These are phyloP conservation scores for Saimiri boliviensis DNA, from an alignment of 2,113 vertebrate genomes.

Conservation along the genomic window DNA sequence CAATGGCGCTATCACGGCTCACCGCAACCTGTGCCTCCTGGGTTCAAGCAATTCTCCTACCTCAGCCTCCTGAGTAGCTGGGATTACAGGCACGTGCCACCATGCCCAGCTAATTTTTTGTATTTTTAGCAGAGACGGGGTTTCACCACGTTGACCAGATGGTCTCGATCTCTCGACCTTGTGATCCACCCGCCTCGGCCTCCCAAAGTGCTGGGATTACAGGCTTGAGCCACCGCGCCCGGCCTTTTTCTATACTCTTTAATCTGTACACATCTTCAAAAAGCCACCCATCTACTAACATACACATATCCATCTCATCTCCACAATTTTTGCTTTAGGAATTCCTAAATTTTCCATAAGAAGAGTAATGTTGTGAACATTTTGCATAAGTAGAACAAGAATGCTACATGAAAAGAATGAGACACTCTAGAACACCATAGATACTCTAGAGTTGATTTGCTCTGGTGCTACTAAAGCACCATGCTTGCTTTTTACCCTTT, in stretches of 20 bases:
- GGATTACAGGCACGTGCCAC: no score
- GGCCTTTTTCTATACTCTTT: slow-evolving; percentile 37
- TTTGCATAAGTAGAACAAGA: background rate
- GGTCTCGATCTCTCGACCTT: no score
- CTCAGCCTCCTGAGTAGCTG: no score
- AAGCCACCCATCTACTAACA: background rate
- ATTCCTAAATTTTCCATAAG: slow-evolving; percentile 7
- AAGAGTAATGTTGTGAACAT: background rate
- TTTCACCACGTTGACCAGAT: no score
- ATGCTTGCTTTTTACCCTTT: slow-evolving; percentile 2
- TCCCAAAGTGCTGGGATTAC: no score
- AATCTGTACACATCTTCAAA: background rate
- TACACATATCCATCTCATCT: background rate
- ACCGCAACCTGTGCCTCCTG: no score
- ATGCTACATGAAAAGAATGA: background rate
- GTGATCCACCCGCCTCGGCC: no score
- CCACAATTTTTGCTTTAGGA: slow-evolving; percentile 27
- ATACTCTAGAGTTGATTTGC: background rate
- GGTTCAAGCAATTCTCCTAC: no score
- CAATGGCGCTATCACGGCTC: no score
- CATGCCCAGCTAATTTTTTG: no score
- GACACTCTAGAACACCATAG: background rate
- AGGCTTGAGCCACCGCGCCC: no score
- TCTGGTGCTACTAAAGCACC: background rate
- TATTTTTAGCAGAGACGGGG: no score